Percentiles rank a stretch among this genome's conserved stretches.
Evolutionary conservation across 2,888 invertebrate species (phyloP).

Genomic region (Augochlorella aurata): DNA sequence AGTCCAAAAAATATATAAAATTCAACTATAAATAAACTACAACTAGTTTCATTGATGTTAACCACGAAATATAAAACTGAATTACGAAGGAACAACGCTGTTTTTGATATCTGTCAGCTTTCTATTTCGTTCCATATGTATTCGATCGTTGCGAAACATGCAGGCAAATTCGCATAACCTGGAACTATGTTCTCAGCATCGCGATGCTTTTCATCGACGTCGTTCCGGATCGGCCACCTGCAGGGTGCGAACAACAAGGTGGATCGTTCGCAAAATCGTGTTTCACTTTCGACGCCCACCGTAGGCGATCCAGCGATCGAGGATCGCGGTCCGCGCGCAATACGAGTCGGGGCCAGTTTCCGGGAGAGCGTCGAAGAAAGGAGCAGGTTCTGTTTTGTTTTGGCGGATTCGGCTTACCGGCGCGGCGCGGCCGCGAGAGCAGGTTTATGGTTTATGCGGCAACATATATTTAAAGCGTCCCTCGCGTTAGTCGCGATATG

Average conservation of each 20-base stretch:
- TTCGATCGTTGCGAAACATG: too few relatives aligned
- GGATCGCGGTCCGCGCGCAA: slow-evolving; percentile 16
- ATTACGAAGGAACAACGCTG: too few relatives aligned
- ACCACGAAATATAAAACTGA: too few relatives aligned
- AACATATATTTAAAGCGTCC: slow-evolving; percentile 67
- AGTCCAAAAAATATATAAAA: too few relatives aligned
- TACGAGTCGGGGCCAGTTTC: slow-evolving; percentile 40
- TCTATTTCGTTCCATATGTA: too few relatives aligned
- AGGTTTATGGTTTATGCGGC: slow-evolving; percentile 72
- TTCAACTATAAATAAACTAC: too few relatives aligned
- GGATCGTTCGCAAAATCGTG: slow-evolving; percentile 24
- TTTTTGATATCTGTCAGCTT: too few relatives aligned
- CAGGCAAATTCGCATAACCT: too few relatives aligned
- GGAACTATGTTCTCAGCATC: too few relatives aligned
- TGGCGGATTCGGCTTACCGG: slow-evolving; percentile 65
- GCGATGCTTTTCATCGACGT: neutral
- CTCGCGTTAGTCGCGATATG: slow-evolving; percentile 58
- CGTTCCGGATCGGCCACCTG: neutral
- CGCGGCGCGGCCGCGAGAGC: slow-evolving; percentile 46
- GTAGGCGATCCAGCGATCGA: slow-evolving; percentile 28
- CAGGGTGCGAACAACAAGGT: neutral
- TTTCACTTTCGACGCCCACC: slow-evolving; percentile 69
- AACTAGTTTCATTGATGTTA: too few relatives aligned
- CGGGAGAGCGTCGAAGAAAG: slow-evolving; percentile 49
- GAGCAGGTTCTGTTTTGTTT: slow-evolving; percentile 69